Base-by-base conservation (phyloP, 2,888 invertebrate species). In the Cephus sareptanus region DNA sequence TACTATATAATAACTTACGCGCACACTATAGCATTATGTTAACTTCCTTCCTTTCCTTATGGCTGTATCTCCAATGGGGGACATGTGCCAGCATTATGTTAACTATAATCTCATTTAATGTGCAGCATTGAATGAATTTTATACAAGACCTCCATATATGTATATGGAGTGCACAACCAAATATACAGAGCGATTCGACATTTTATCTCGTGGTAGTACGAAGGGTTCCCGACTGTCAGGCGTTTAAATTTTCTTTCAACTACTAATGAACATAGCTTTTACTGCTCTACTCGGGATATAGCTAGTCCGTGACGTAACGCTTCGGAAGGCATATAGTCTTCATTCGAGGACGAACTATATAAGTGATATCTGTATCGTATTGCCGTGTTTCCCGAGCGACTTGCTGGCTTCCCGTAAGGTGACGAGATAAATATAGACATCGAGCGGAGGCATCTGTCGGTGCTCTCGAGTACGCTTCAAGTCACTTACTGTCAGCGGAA, bases 381-480 rank as follows among this genome's bases (percentile, higher is more conserved):
- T 56, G 56, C 56, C 31, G 71, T 31, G 71, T 71, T 71, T 34
- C 33, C 71, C 71, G 71, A 34, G 71, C 71, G 56, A 71, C 71
- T 71, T 71, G 71, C 71, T 34, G 71, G 71, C 71, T 71, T 71
- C 71, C 31, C 71, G 71, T 34, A 71, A 71, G 71, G 71, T 34
- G 71, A 71, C 71, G 33, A 71, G 71, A 71, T 71, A 71, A 71
- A 71, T 71, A 71, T 71, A 71, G 71, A 70, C 70, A 70, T 40
- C 40, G 40, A 70, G 70, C 30, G 70, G 70, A 70, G 70, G 70
- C 70, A 70, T 70, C 70, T 40, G 40, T 40, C 40, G 40, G 40
- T 40, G 40, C 11, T 70, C 70, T 33, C 70, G 70, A 70, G 31
- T 70, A 30, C 70, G 70, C 70, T 30, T 70, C 31, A 33, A 70